These are phyloP conservation scores for Coturnix japonica DNA, from an alignment of 2,113 vertebrate genomes.

Conservation along the genomic window DNA sequence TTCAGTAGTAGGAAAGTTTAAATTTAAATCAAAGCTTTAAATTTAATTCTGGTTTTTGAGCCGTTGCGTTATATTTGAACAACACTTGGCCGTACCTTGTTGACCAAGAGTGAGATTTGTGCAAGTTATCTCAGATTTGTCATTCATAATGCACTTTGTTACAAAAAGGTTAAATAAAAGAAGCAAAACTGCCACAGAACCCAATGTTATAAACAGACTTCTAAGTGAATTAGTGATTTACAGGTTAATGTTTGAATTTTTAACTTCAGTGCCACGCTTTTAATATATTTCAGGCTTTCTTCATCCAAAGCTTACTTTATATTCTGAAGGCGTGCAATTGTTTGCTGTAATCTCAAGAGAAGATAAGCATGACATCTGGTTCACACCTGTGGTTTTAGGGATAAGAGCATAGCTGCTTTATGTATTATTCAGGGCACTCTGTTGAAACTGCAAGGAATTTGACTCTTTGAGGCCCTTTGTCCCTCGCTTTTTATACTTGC, in stretches of 20 bases:
- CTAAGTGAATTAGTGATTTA: constrained; percentile 76
- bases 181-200: background rate
- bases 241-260: constrained; percentile 78
- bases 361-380: constrained; percentile 78
- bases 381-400: constrained; percentile 77
- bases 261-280: constrained; percentile 67
- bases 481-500: constrained; percentile 55
- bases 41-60: constrained; percentile 17
- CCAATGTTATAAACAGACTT: constrained; percentile 44
- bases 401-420: constrained; percentile 65
- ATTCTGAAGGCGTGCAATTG: constrained; percentile 70
- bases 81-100: background rate
- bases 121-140: constrained; percentile 28
- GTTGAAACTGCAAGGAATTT: constrained; percentile 44
- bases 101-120: constrained; percentile 3
- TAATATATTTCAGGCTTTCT: constrained; percentile 73
- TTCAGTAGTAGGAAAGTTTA: constrained; percentile 10
- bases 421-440: constrained; percentile 63
- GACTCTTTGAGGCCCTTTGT: constrained; percentile 56
- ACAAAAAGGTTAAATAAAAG: constrained; percentile 74
- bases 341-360: constrained; percentile 77
- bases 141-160: constrained; percentile 51
- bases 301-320: constrained; percentile 70
- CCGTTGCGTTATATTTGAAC: background rate
- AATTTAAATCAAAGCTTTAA: constrained; percentile 15